Evolutionary conservation across 2,888 invertebrate species (phyloP).

Genomic region (Cheilosia soror): DNA sequence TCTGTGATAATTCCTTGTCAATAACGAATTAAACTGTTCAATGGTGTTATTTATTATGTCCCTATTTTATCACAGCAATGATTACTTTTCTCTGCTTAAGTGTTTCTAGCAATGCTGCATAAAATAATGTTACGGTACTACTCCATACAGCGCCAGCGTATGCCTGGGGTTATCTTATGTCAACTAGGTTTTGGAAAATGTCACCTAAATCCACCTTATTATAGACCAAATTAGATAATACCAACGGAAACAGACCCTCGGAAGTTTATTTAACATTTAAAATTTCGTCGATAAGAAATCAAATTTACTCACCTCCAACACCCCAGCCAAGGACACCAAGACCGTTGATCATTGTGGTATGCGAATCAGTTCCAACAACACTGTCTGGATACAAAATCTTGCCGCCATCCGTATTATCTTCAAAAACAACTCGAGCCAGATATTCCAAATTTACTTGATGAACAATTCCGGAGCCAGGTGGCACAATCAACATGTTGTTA

Average conservation of each 20-base stretch:
- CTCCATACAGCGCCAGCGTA: not conserved
- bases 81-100: too few relatives aligned
- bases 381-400: conserved; percentile 92
- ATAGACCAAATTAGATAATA: not conserved
- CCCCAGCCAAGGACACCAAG: conserved; percentile 99
- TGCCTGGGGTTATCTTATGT: not conserved
- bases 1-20: not conserved
- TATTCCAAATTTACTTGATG: conserved; percentile 99
- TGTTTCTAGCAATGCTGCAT: too few relatives aligned
- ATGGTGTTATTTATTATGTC: not conserved
- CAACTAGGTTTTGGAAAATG: too few relatives aligned
- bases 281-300: not conserved
- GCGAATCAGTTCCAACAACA: conserved; percentile 98
- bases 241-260: not conserved
- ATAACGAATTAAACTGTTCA: not conserved
- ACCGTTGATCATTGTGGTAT: conserved; percentile 99
- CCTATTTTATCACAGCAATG: not conserved
- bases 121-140: not conserved
- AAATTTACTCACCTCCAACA: conserved; percentile 87
- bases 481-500: conserved; percentile 97
- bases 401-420: conserved; percentile 83
- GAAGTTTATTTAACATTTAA: not conserved
- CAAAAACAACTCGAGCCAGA: conserved; percentile 95
- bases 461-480: conserved; percentile 98
- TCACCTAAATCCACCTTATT: too few relatives aligned